phyloP scores from a whole-genome alignment of 2,113 vertebrate genomes.

The Gopherus flavomarginatus region DNA sequence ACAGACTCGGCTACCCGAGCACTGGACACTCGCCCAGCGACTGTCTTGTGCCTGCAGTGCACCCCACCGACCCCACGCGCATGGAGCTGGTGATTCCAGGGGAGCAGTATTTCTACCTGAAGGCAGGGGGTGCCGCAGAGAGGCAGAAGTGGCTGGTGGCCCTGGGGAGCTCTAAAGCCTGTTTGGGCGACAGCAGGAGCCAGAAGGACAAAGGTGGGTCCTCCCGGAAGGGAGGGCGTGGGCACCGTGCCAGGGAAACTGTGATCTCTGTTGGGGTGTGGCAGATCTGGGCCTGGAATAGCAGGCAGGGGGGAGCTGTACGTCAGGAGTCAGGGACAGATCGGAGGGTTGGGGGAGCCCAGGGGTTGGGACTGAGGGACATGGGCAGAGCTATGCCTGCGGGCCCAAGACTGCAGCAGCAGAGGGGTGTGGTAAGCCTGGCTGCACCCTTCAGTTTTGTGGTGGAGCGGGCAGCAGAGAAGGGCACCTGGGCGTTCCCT shows the following conservation, averaged over 20 bases:
- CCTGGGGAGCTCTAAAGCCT: constrained; percentile 87
- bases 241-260: background rate
- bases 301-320: background rate
- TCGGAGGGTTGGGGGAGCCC: background rate
- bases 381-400: background rate
- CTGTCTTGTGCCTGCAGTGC: constrained; percentile 70
- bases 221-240: background rate
- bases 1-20: background rate
- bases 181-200: constrained; percentile 79
- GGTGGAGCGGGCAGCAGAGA: background rate
- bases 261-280: background rate
- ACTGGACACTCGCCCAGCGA: background rate
- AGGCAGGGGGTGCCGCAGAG: constrained; percentile 84
- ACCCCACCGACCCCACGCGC: constrained; percentile 78
- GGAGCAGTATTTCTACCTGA: constrained; percentile 87
- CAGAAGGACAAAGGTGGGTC: constrained; percentile 81
- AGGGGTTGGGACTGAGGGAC: too few relatives aligned
- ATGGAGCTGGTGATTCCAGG: constrained; percentile 86
- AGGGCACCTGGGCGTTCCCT: background rate
- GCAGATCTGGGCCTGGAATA: background rate
- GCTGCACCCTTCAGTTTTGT: background rate
- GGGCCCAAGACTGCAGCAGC: background rate
- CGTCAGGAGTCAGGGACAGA: background rate
- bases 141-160: constrained; percentile 88
- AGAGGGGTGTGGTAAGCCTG: background rate